A percentile compares a stretch with the other conserved stretches of the same genome.
Conservation (phyloP, 2,888 invertebrate species). For the Apomyelois bistriatella region DNA sequence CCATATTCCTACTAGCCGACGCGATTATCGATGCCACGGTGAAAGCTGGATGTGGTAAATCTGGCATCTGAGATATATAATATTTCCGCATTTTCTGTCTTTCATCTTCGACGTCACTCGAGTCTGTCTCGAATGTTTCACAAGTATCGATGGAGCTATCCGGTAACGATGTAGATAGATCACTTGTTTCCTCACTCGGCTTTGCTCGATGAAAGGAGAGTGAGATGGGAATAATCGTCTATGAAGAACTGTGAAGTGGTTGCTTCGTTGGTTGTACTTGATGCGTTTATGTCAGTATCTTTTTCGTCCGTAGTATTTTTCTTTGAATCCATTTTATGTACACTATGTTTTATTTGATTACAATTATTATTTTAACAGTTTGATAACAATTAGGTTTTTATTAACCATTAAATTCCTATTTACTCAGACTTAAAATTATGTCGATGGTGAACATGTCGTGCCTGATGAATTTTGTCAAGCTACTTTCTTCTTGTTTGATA, state of each 20-base stretch:
- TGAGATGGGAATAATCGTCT: constrained; percentile 55
- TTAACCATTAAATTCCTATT: too few relatives aligned
- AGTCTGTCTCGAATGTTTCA: constrained; percentile 23
- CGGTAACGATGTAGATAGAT: constrained; percentile 3
- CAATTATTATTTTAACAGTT: neutral
- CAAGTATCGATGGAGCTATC: constrained; percentile 19
- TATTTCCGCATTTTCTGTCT: constrained; percentile 35
- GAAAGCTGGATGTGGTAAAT: constrained; percentile 47
- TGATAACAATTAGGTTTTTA: too few relatives aligned
- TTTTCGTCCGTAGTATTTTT: neutral
- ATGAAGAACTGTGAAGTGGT: constrained; percentile 30
- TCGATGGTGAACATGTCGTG: too few relatives aligned
- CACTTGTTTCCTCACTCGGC: constrained; percentile 14
- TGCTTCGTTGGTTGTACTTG: constrained; percentile 16
- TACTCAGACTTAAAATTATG: too few relatives aligned
- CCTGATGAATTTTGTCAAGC: too few relatives aligned
- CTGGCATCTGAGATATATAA: constrained; percentile 46
- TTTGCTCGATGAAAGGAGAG: constrained; percentile 46
- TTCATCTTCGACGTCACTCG: constrained; percentile 24
- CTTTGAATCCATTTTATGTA: neutral
- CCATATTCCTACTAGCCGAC: constrained; percentile 41
- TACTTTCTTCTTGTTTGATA: too few relatives aligned
- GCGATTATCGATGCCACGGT: constrained; percentile 48
- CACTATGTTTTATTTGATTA: neutral
- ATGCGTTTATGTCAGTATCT: neutral